A percentile compares a stretch with the other conserved stretches of the same genome.
Evolutionary conservation across 2,888 invertebrate species (phyloP).

Genomic region (Rhimphoctona megacephalus): DNA sequence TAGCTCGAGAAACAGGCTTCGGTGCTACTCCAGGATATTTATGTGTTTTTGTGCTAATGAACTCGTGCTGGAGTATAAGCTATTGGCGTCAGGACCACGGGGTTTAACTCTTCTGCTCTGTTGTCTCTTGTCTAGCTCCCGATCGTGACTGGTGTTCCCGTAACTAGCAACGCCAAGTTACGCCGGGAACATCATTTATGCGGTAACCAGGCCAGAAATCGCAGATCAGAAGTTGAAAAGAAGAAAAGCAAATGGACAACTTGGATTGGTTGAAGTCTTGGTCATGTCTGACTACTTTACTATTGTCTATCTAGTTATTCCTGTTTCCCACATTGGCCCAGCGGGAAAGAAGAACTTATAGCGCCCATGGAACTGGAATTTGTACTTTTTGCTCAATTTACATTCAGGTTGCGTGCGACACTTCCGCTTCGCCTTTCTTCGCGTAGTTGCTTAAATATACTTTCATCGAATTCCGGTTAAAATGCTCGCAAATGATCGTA

Average conservation of each 20-base stretch:
- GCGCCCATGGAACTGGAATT: not conserved
- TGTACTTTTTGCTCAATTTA: not conserved
- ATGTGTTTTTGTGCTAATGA: conserved; percentile 76
- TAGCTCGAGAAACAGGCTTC: conserved; percentile 66
- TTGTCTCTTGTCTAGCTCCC: conserved; percentile 54
- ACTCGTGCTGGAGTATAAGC: conserved; percentile 67
- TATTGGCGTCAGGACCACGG: conserved; percentile 24
- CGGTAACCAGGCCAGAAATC: conserved; percentile 30
- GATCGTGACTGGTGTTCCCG: conserved; percentile 72
- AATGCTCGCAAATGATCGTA: not conserved
- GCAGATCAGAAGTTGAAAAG: not conserved
- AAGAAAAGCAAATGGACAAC: conserved; percentile 3
- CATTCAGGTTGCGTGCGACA: not conserved
- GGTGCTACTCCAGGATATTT: conserved; percentile 69
- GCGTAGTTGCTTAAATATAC: not conserved
- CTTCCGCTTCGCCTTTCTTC: not conserved
- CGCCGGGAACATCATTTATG: conserved; percentile 58
- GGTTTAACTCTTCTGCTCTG: conserved; percentile 18
- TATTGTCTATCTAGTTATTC: not conserved
- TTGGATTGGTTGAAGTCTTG: not conserved
- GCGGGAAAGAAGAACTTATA: not conserved
- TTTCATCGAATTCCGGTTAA: not conserved
- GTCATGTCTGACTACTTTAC: not conserved
- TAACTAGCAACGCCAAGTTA: conserved; percentile 54
- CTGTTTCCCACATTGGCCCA: not conserved